Evolutionary conservation across 2,113 vertebrate species (phyloP).

Genomic region (Platichthys stellatus): DNA sequence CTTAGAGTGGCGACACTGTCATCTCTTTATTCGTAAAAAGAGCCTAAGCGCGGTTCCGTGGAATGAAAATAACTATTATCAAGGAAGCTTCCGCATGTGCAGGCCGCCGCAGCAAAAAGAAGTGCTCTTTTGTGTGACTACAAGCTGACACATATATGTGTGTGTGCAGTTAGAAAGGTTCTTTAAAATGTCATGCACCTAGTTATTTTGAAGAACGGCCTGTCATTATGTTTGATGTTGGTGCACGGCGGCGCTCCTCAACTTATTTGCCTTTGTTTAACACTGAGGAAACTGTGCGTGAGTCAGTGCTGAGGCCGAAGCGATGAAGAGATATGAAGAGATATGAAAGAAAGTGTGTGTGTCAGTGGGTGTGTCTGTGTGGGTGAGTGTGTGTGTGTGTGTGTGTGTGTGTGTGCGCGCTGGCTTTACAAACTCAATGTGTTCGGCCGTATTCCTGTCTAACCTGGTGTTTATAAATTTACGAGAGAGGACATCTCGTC

Average conservation of each 20-base stretch:
- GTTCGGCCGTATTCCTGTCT: slow-evolving; percentile 6
- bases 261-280: slow-evolving; percentile 77
- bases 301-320: slow-evolving; percentile 29
- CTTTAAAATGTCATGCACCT: slow-evolving; percentile 60
- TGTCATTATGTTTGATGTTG: slow-evolving; percentile 72
- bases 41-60: slow-evolving; percentile 49
- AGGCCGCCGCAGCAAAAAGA: slow-evolving; percentile 59
- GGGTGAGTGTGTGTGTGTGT: too few species aligned
- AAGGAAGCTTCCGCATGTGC: slow-evolving; percentile 61
- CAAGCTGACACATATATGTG: slow-evolving; percentile 62
- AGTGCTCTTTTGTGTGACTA: slow-evolving; percentile 50
- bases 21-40: slow-evolving; percentile 70
- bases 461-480: slow-evolving; percentile 12
- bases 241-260: slow-evolving; percentile 29
- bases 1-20: slow-evolving; percentile 69
- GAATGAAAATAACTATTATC: slow-evolving; percentile 80
- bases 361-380: too few species aligned
- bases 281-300: slow-evolving; percentile 27
- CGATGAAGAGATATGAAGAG: slow-evolving; percentile 7
- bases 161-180: slow-evolving; percentile 62
- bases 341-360: not conserved
- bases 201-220: slow-evolving; percentile 66
- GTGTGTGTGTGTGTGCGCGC: not conserved
- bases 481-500: slow-evolving; percentile 9
- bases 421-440: slow-evolving; percentile 17